Conservation (phyloP, 2,888 invertebrate species). For the Fragum sueziense region DNA sequence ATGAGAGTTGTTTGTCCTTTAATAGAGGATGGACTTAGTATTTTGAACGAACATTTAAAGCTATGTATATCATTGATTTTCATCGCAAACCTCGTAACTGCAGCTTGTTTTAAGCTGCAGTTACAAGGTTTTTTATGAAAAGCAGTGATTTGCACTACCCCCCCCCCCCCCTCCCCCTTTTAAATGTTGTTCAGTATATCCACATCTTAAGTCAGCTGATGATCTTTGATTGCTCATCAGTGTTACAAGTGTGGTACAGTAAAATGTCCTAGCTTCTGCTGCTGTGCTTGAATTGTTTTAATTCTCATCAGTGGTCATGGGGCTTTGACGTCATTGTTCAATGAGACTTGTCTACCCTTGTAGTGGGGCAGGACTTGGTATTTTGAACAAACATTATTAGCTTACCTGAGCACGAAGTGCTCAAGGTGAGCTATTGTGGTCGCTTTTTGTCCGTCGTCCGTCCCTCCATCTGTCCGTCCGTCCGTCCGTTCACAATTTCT, state of each 20-base stretch:
- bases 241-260: constrained; percentile 67
- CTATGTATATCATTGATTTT: too few relatives aligned
- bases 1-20: constrained; percentile 43
- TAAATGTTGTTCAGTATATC: too few relatives aligned
- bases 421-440: too few relatives aligned
- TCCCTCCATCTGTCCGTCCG: too few relatives aligned
- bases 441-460: too few relatives aligned
- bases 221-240: constrained; percentile 28
- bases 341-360: constrained; percentile 43
- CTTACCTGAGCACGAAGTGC: too few relatives aligned
- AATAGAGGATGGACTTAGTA: constrained; percentile 36
- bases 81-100: too few relatives aligned
- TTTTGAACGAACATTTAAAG: constrained; percentile 38
- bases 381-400: constrained; percentile 37
- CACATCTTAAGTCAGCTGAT: constrained; percentile 64
- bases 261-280: constrained; percentile 38
- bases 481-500: too few relatives aligned
- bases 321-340: constrained; percentile 24
- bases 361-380: constrained; percentile 35
- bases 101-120: too few relatives aligned
- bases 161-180: too few relatives aligned
- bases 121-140: too few relatives aligned
- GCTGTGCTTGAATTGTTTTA: constrained; percentile 33
- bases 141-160: too few relatives aligned
- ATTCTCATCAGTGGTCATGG: constrained; percentile 17